Percentiles rank a stretch among this genome's conserved stretches.
phyloP scores from a whole-genome alignment of 2,888 invertebrate genomes.

The Mythimna pallens region DNA sequence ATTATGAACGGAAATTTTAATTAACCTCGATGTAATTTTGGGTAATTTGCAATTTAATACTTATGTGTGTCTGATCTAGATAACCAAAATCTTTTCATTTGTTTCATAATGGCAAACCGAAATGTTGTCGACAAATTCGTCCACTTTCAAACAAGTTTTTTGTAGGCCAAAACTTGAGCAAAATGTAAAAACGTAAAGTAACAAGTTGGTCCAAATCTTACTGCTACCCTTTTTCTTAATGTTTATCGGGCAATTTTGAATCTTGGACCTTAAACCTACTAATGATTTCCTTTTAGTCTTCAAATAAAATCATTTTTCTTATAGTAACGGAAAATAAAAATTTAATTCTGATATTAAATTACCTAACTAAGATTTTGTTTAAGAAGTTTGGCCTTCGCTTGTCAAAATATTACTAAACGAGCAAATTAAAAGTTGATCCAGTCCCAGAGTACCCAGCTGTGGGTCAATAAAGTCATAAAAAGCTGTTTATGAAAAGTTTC shows the following conservation, averaged over 20 bases:
- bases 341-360: too few species aligned
- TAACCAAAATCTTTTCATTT: constrained; percentile 9
- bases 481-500: not conserved
- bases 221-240: too few species aligned
- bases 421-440: not conserved
- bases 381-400: not conserved
- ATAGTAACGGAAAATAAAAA: too few species aligned
- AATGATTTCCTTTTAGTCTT: too few species aligned
- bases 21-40: not conserved
- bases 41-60: constrained; percentile 1
- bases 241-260: too few species aligned
- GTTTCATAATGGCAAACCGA: constrained; percentile 35
- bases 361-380: too few species aligned
- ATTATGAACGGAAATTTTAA: constrained; percentile 34
- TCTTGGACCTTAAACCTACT: too few species aligned
- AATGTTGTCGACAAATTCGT: constrained; percentile 22
- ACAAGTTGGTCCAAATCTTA: not conserved
- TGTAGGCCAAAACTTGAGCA: constrained; percentile 14
- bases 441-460: not conserved
- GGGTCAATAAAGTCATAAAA: not conserved
- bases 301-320: too few species aligned
- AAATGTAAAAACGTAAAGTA: not conserved
- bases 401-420: not conserved
- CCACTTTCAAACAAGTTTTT: constrained; percentile 41
- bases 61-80: constrained; percentile 15